Evolutionary conservation across 2,888 invertebrate species (phyloP).

Genomic region (Zelleria hepariella): DNA sequence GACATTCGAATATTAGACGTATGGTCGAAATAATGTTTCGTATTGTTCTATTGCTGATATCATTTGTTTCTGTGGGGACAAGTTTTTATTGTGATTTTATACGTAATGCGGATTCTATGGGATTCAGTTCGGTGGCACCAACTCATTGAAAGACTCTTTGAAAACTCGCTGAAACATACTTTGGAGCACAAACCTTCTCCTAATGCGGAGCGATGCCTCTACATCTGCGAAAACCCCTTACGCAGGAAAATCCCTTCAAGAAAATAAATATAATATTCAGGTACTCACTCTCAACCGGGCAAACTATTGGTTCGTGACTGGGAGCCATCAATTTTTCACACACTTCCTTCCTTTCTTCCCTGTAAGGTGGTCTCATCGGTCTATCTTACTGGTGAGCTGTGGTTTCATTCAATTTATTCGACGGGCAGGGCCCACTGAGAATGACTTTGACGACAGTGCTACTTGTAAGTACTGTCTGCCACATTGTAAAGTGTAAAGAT

Average conservation of each 20-base stretch:
- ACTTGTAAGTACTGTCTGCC: background rate
- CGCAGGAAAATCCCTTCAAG: background rate
- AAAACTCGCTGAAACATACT: no score
- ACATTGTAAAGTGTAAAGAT: background rate
- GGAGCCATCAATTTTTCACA: slow-evolving; percentile 5
- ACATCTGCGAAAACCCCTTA: background rate
- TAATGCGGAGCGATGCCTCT: background rate
- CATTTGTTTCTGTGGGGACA: no score
- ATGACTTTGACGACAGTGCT: background rate
- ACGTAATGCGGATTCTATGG: no score
- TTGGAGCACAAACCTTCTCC: no score
- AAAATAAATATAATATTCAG: background rate
- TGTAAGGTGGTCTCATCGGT: background rate
- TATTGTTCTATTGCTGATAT: no score
- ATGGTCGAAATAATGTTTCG: no score
- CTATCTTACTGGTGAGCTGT: background rate
- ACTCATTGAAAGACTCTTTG: no score
- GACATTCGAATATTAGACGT: no score
- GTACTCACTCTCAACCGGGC: background rate
- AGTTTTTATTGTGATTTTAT: no score
- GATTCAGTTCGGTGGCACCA: no score
- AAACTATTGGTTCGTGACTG: slow-evolving; percentile 26
- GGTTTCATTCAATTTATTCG: background rate
- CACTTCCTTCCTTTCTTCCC: slow-evolving; percentile 4
- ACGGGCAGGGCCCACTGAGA: background rate